Percentiles rank a stretch among this genome's conserved stretches.
Evolutionary conservation across 2,113 vertebrate genomes (phyloP).

Genomic region (Lutjanus erythropterus): DNA sequence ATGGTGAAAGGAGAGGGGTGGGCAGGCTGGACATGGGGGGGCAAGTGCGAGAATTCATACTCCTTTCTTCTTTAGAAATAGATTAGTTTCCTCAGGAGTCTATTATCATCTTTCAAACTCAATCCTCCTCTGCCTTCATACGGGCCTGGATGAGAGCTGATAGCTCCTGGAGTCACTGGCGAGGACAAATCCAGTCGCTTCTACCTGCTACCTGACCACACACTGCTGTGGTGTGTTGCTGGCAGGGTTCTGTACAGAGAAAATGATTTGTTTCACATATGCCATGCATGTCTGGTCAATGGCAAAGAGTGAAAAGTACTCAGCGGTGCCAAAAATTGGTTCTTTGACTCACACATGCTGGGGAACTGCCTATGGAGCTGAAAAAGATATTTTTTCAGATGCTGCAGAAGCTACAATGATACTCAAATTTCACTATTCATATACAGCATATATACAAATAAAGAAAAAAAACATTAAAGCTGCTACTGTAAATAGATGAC

Average conservation of each 20-base stretch:
- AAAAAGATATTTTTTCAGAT: slow-evolving; percentile 10
- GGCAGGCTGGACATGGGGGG: slow-evolving; percentile 31
- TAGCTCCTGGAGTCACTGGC: slow-evolving; percentile 57
- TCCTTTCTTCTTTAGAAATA: slow-evolving; percentile 73
- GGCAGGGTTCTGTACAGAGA: slow-evolving; percentile 34
- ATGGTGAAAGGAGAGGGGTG: slow-evolving; percentile 29
- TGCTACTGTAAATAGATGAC: slow-evolving; percentile 34
- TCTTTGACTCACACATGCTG: slow-evolving; percentile 26
- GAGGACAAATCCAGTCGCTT: slow-evolving; percentile 61
- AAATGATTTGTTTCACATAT: slow-evolving; percentile 60
- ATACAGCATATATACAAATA: slow-evolving; percentile 7
- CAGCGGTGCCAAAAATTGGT: background rate
- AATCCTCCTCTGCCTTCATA: slow-evolving; percentile 63
- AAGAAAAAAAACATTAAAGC: slow-evolving; percentile 23
- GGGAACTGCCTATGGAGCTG: slow-evolving; percentile 2
- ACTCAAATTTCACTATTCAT: slow-evolving; percentile 15
- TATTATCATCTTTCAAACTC: slow-evolving; percentile 80
- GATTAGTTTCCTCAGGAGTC: slow-evolving; percentile 77
- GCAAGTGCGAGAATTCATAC: slow-evolving; percentile 56
- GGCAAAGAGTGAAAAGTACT: slow-evolving; percentile 39
- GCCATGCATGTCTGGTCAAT: slow-evolving; percentile 42
- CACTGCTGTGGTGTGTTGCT: slow-evolving; percentile 22
- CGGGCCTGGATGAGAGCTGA: slow-evolving; percentile 61
- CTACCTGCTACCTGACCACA: slow-evolving; percentile 45
- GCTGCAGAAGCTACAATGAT: background rate